Percentiles rank a stretch among this genome's conserved stretches.
These are phyloP conservation scores for Lophius piscatorius DNA, from an alignment of 2,113 vertebrate species.

Conservation along the genomic window DNA sequence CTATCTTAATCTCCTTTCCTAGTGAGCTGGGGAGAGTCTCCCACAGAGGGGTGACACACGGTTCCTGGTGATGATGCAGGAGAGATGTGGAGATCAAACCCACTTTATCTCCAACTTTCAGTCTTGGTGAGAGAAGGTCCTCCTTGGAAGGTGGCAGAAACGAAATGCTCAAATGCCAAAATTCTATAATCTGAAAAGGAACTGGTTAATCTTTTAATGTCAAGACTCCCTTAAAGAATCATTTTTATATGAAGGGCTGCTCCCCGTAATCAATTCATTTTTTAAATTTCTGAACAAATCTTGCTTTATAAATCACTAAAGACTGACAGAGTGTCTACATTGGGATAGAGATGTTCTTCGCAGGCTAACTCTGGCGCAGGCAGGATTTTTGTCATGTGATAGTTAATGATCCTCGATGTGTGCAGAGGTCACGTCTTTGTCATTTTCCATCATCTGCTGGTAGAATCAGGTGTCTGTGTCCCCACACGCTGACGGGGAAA, in stretches of 20 bases:
- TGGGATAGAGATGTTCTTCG: too few species aligned
- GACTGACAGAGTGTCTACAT: too few species aligned
- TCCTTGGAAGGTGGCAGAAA: too few species aligned
- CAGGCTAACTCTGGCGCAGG: not conserved
- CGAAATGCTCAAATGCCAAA: too few species aligned
- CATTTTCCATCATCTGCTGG: conserved; percentile 46
- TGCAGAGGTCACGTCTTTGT: conserved; percentile 3
- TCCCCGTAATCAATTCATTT: too few species aligned
- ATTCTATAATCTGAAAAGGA: too few species aligned
- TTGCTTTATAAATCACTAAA: too few species aligned
- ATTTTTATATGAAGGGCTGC: too few species aligned
- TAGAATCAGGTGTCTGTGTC: conserved; percentile 2
- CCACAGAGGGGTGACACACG: conserved; percentile 55
- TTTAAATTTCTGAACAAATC: too few species aligned
- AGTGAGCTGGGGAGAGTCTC: conserved; percentile 17
- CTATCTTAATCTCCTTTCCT: conserved; percentile 30
- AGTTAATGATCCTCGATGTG: conserved; percentile 10
- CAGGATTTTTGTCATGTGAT: not conserved
- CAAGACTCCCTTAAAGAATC: too few species aligned
- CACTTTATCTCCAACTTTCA: conserved; percentile 5
- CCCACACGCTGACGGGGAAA: not conserved
- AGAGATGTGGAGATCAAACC: not conserved
- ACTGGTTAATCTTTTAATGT: too few species aligned
- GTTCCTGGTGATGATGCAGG: conserved; percentile 14
- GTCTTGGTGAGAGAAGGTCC: conserved; percentile 6